These are phyloP conservation scores for Elmis aenea DNA, from an alignment of 2,888 invertebrate species.

Conservation along the genomic window DNA sequence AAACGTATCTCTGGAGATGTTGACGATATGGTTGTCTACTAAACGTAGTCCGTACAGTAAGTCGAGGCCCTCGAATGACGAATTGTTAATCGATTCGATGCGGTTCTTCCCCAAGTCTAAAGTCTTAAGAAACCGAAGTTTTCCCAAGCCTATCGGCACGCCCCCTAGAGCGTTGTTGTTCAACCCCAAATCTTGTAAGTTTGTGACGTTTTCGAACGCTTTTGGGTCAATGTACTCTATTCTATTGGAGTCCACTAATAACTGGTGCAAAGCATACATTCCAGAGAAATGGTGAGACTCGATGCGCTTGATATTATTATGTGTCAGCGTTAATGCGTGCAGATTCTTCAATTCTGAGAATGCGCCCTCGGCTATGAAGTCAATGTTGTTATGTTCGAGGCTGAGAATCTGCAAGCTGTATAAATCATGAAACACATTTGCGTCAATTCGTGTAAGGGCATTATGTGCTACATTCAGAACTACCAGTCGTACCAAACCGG, in stretches of 20 bases:
- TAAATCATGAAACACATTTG: slow-evolving; percentile 67
- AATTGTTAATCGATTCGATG: slow-evolving; percentile 65
- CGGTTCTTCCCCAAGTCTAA: slow-evolving; percentile 79
- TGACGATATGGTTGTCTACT: slow-evolving; percentile 74
- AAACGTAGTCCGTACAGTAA: slow-evolving; percentile 71
- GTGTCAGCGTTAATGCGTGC: slow-evolving; percentile 68
- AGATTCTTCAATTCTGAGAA: slow-evolving; percentile 72
- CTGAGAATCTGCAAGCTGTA: slow-evolving; percentile 70
- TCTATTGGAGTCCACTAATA: slow-evolving; percentile 70
- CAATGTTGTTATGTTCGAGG: slow-evolving; percentile 67
- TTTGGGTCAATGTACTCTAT: slow-evolving; percentile 64
- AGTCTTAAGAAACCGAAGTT: slow-evolving; percentile 65
- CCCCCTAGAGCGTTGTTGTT: slow-evolving; percentile 68
- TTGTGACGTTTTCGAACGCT: slow-evolving; percentile 72
- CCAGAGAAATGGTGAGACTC: slow-evolving; percentile 68
- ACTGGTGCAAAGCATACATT: slow-evolving; percentile 66
- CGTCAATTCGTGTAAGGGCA: slow-evolving; percentile 65
- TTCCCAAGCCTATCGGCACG: slow-evolving; percentile 66
- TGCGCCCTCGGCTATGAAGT: slow-evolving; percentile 65
- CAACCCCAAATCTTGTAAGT: slow-evolving; percentile 70
- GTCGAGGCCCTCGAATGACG: slow-evolving; percentile 68
- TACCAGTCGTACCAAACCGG: slow-evolving; percentile 66
- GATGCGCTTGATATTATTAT: slow-evolving; percentile 65
- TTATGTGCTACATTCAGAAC: slow-evolving; percentile 72
- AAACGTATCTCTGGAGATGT: slow-evolving; percentile 71